Evolutionary conservation across 2,113 vertebrate species (phyloP).

Genomic region (Onychostruthus taczanowskii): DNA sequence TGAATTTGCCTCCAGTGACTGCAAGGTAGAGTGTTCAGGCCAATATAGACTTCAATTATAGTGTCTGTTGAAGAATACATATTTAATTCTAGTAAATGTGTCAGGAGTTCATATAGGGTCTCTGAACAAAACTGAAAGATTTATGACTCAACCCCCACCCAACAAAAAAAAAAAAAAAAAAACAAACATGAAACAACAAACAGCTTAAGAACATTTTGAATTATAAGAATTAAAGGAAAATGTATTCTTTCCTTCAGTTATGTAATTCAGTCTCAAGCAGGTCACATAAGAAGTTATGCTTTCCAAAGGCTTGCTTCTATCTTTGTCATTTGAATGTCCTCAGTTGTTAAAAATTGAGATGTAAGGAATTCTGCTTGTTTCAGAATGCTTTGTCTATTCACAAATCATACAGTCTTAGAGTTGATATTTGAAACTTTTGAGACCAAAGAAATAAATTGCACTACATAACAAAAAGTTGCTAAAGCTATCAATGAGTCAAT

Average conservation of each 20-base stretch:
- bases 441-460: background rate
- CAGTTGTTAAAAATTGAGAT: background rate
- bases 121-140: background rate
- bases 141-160: background rate
- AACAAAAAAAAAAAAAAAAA: background rate
- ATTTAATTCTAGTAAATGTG: background rate
- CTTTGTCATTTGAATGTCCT: background rate
- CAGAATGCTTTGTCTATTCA: background rate
- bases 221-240: background rate
- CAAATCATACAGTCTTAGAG: fast-evolving
- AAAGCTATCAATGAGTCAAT: background rate
- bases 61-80: background rate
- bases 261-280: background rate
- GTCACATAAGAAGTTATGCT: background rate
- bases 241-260: background rate
- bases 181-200: background rate
- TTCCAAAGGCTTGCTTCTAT: background rate
- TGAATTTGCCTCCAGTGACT: background rate
- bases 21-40: background rate
- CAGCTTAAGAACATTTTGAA: background rate
- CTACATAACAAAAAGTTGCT: background rate
- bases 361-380: background rate
- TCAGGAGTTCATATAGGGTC: background rate
- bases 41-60: background rate
- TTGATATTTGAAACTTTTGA: background rate